Base-by-base conservation (phyloP, 2,888 invertebrate species). In the Hydriomena furcata region DNA sequence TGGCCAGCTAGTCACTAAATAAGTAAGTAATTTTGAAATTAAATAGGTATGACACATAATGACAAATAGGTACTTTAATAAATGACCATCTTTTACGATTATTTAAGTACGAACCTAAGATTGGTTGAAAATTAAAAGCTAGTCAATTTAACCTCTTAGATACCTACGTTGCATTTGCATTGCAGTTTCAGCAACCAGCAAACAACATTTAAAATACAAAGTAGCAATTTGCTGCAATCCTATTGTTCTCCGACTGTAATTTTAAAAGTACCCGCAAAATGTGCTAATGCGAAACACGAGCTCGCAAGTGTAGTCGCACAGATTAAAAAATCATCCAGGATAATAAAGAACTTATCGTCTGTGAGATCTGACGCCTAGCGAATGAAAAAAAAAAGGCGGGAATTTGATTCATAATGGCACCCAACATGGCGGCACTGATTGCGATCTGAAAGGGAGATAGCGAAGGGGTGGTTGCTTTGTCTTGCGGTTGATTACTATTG, bases 241-340 rank as follows among this genome's bases (percentile, higher is more conserved):
- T 47, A 52, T 52, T 52, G 52, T 52, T 48, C 46, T 45, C 25
- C 1, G 24, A 17, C 37, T 25, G 49, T 34, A 43, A 46, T 37
- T 46, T 46, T 21, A 34, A 20, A 38, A 55, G 42, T 43, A 47
- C 53, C 36, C 46, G 37, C 52, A 52, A 76, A 76, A 77, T 76
- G 77, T 74, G 73, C 58, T 75, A 78, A 81, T 81, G 79, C 71
- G 76, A 83, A 84, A 80, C 76, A 65, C 62, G 50, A 77, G 74
- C 72, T 73, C 65, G 73, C 50, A 53, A 52, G 72, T n/a, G n/a
- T 81, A 73, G 71, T 67, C 69, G 62, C 77, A 73, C 72, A 84
- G 84, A 86, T 86, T 84, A 87, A 85, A 86, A 87, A 84, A 85
- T 85, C 84, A 85, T 86, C 82, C 84, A 84, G 85, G 82, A 86